Evolutionary conservation across 2,888 invertebrate genomes (phyloP).

Genomic region (Hermaeophaga mercurialis): DNA sequence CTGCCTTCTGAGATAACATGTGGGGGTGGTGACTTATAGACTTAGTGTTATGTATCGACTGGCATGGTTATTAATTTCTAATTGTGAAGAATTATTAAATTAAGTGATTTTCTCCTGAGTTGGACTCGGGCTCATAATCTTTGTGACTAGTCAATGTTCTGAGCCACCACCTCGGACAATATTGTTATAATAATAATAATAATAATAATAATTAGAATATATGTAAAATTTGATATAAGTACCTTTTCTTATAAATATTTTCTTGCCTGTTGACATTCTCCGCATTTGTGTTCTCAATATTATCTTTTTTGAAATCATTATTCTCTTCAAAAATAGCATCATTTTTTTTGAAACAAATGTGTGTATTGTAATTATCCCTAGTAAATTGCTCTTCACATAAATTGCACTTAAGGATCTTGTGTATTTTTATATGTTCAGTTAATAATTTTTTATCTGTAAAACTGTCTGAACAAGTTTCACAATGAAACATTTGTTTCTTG

Average conservation of each 20-base stretch:
- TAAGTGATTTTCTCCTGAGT: too few species aligned
- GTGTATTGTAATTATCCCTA: conserved; percentile 9
- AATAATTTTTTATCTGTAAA: conserved; percentile 38
- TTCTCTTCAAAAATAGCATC: background rate
- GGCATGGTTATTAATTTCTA: too few species aligned
- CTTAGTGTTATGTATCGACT: too few species aligned
- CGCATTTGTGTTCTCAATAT: background rate
- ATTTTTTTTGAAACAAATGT: conserved; percentile 18
- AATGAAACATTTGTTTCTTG: conserved; percentile 38
- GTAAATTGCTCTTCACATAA: conserved; percentile 20
- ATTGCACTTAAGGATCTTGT: conserved; percentile 19
- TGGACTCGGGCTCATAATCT: too few species aligned
- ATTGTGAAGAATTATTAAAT: too few species aligned
- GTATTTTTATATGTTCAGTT: conserved; percentile 36
- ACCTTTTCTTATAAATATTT: conserved; percentile 2
- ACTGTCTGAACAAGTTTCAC: conserved; percentile 38
- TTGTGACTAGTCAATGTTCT: too few species aligned
- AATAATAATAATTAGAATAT: background rate
- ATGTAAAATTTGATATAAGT: background rate
- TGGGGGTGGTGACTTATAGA: too few species aligned
- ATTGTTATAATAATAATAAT: too few species aligned
- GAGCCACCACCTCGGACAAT: too few species aligned
- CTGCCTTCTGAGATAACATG: too few species aligned
- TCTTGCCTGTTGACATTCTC: background rate
- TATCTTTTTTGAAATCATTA: background rate